A percentile compares a stretch with the other conserved stretches of the same genome.
Conservation (phyloP, 2,888 invertebrate species). For the Scaptomyza caliginosa region DNA sequence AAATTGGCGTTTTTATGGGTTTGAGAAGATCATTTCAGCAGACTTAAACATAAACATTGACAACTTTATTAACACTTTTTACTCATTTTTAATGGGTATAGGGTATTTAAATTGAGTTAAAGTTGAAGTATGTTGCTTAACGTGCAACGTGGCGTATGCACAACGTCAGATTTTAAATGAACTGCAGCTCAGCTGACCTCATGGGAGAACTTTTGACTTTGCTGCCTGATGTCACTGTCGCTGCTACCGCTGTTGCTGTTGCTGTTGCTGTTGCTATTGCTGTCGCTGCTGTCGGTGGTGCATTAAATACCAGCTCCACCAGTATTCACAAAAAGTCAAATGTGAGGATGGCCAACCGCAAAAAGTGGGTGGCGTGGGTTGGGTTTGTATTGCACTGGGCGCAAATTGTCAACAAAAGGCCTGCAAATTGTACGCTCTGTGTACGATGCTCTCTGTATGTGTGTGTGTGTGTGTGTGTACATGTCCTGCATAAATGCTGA, state of each 20-base stretch:
- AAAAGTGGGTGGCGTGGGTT: slow-evolving; percentile 22
- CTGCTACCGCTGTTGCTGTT: slow-evolving; percentile 29
- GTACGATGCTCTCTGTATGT: slow-evolving; percentile 18
- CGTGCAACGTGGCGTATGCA: slow-evolving; percentile 32
- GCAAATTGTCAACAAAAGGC: slow-evolving; percentile 72
- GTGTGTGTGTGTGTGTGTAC: slow-evolving; percentile 41
- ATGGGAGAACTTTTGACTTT: slow-evolving; percentile 68
- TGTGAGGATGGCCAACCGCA: slow-evolving; percentile 54
- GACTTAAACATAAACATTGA: background rate
- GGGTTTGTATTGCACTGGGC: slow-evolving; percentile 20
- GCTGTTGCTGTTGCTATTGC: background rate
- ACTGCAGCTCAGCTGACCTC: slow-evolving; percentile 49
- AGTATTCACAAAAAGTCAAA: slow-evolving; percentile 73
- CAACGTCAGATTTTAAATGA: slow-evolving; percentile 44
- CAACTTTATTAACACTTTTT: background rate
- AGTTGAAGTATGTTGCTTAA: slow-evolving; percentile 2
- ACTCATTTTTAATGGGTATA: background rate
- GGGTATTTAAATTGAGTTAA: background rate
- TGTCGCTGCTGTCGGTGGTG: slow-evolving; percentile 10
- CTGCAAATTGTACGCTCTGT: slow-evolving; percentile 48
- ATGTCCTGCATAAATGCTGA: slow-evolving; percentile 76
- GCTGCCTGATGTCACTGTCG: slow-evolving; percentile 8
- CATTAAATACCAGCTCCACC: slow-evolving; percentile 53
- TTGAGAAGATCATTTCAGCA: background rate
- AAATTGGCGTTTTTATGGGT: background rate